Evolutionary conservation across 2,113 vertebrate genomes (phyloP).

Genomic region (Ancistrus triradiatus): DNA sequence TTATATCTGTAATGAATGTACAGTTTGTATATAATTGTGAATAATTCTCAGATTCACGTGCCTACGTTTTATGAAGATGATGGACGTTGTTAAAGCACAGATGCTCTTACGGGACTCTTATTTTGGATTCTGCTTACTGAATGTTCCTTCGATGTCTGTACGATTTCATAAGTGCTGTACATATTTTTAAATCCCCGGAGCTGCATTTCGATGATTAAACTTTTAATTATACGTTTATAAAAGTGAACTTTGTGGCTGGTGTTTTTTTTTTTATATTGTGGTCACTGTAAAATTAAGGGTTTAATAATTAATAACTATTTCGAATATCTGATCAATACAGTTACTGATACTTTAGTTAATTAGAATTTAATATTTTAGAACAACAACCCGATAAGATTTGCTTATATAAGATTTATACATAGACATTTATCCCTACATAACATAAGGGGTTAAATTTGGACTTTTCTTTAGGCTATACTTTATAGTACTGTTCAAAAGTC

Average conservation of each 20-base stretch:
- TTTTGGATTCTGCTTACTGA: slow-evolving; percentile 62
- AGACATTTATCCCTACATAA: no score
- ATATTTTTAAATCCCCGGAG: slow-evolving; percentile 87
- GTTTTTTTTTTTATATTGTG: slow-evolving; percentile 79
- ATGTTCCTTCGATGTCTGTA: slow-evolving; percentile 84
- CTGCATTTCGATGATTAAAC: slow-evolving; percentile 84
- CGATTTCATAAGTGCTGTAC: slow-evolving; percentile 86
- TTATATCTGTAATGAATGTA: slow-evolving; percentile 39
- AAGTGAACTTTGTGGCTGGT: slow-evolving; percentile 96
- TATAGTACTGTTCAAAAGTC: no score
- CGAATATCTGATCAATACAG: no score
- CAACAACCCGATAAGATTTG: no score
- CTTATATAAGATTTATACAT: no score
- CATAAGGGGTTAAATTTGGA: no score
- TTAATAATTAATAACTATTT: no score
- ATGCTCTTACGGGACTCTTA: slow-evolving; percentile 42
- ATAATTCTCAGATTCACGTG: slow-evolving; percentile 53
- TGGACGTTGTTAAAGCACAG: slow-evolving; percentile 74
- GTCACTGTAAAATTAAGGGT: no score
- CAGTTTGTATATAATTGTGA: slow-evolving; percentile 67
- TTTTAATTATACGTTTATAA: slow-evolving; percentile 96
- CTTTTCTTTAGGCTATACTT: no score
- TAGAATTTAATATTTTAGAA: no score
- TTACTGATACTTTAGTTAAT: no score
- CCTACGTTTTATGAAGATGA: slow-evolving; percentile 58